Evolutionary conservation across 2,888 invertebrate genomes (phyloP), one percentile per base, ranked within the genome.

Genomic region (Heliconius erato): DNA sequence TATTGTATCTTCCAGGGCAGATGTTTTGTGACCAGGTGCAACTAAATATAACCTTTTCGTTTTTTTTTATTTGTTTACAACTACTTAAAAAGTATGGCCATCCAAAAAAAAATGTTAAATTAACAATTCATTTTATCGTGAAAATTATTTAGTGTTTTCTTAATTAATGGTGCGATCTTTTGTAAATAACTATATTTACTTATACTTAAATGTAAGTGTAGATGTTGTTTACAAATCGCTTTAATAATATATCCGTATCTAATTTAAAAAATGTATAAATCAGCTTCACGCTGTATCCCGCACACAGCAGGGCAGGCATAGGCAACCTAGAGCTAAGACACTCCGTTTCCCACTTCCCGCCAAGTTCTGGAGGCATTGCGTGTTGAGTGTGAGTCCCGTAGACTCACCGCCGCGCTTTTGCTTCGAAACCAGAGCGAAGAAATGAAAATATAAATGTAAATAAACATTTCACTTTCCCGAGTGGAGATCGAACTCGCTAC

Each of bases 21-120:
- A 35, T 79, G 79, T 79, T 68, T 69, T 1, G 23, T 32, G n/a
- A 54, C 69, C 79, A 79, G 79, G 79, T 79, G 79, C 26, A 71
- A 14, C 35, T 44, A 69, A 59, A 65, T 32, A 28, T 54, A 69
- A 59, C 32, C 7, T 19, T 77, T 67, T 44, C 28, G 49, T 44
- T 68, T 68, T 68, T n/a, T 78, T 68, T 16, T 49, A 2, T 67
- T 67, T 67, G 26, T 78, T 49, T 49, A 49, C 26, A 26, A 9
- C 14, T 26, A 14, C 14, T 72, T 14, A 59, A 49, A 40, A 67
- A 78, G 26, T 32, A 68, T 14, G 5, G 40, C 77, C 23, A n/a
- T 35, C 67, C 28, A 44, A 78, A 68, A 54, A 54, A 54, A 23
- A 54, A 23, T 49, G 49, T 74, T 49, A 32, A 28, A 74, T 32